Base-by-base conservation (phyloP, 2,113 vertebrate genomes). In the Hemiprocne comata region DNA sequence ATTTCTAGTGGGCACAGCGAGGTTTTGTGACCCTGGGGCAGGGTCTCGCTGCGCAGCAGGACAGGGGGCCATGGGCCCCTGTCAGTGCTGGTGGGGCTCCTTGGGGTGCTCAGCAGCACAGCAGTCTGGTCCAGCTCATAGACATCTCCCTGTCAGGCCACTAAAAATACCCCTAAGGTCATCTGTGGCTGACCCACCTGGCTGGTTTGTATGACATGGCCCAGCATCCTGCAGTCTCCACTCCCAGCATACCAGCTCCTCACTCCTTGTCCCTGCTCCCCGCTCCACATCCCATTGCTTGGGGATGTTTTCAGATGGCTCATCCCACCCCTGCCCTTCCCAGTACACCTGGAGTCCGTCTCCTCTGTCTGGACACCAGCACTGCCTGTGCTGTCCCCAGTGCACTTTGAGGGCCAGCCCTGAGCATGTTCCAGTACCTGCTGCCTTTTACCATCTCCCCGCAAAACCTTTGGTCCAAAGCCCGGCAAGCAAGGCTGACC, bases 331-430 rank as follows among this genome's bases (percentile, higher is more conserved):
- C 55, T 71, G 74, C 29, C 74, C 42, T 67, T 57, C 54, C 29
- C 62, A 46, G 62, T 9, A 25, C 55, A 17, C 33, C 18, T 2
- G 1, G 3, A 46, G n/a, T 6, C 19, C 20, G 7, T 42, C 44
- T 70, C 64, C 61, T 74, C 54, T 61, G 42, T 17, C 31, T 7
- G 3, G 51, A 40, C 61, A 51, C 44, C 19, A 10, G 44, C 78
- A 7, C 38, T 31, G 42, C 34, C 66, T 29, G 31, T 55, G 17
- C 69, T 46, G 11, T 64, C 53, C 57, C 54, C 57, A 34, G 53
- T 1, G 0, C 0, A 2, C 36, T 69, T 60, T 3, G 2, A 28
- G 31, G 44, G 21, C 29, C 89, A 87, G 54, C 80, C 73, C 53
- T 36, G 77, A 81, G 34, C 2, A 1, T 50, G n/a, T 54, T 36